A percentile compares a stretch with the other conserved stretches of the same genome.
Evolutionary conservation across 1,140 invertebrate genomes (phyloP).

Genomic region (Brachionus manjavacas): DNA sequence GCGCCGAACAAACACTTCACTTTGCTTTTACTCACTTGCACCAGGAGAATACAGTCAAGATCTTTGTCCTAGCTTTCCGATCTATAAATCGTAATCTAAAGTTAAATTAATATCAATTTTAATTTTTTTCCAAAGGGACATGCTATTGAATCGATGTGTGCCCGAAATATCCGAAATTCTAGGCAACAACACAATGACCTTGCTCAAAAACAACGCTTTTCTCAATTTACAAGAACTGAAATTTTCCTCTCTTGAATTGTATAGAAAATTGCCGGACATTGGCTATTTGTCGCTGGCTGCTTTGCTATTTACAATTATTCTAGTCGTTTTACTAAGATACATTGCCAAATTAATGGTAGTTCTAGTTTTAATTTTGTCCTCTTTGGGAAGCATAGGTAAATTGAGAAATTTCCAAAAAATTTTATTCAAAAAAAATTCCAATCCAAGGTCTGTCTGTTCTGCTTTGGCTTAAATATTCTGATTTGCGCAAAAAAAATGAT

Average conservation of each 20-base stretch:
- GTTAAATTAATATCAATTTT: background rate
- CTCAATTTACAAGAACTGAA: background rate
- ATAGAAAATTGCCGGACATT: background rate
- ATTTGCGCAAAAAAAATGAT: conserved; percentile 68
- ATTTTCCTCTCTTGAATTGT: conserved; percentile 10
- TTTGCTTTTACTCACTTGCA: conserved; percentile 62
- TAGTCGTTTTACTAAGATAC: conserved; percentile 77
- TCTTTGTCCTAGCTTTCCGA: conserved; percentile 50
- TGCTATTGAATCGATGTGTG: background rate
- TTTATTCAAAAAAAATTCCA: background rate
- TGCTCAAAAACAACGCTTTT: conserved; percentile 50
- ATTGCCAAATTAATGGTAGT: conserved; percentile 75
- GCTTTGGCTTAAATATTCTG: conserved; percentile 81
- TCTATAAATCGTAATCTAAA: conserved; percentile 48
- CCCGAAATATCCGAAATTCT: conserved; percentile 46
- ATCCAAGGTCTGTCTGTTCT: conserved; percentile 67
- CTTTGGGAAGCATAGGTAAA: conserved; percentile 67
- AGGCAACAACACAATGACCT: conserved; percentile 70
- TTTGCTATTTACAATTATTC: conserved; percentile 73
- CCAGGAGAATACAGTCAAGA: conserved; percentile 47
- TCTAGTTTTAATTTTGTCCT: conserved; percentile 75
- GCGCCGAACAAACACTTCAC: conserved; percentile 65
- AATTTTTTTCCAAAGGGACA: background rate
- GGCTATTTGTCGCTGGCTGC: conserved; percentile 45
- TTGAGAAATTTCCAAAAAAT: background rate